Percentiles rank a stretch among this genome's conserved stretches.
These are phyloP conservation scores for Amazona guildingii DNA, from an alignment of 2,113 vertebrate species.

Conservation along the genomic window DNA sequence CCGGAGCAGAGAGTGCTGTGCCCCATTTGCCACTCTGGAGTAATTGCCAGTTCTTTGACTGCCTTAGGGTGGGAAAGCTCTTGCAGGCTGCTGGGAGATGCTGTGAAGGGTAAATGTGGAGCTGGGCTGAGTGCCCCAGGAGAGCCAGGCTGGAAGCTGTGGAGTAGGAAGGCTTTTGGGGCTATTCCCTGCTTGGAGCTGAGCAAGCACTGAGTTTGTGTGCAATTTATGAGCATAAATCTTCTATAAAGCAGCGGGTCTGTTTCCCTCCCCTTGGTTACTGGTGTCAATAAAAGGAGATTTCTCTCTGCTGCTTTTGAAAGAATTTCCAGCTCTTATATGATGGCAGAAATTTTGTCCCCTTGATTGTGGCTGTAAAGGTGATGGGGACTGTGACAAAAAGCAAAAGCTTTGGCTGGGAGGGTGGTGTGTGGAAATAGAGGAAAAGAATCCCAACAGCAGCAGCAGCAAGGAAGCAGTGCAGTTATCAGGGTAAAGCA, in stretches of 20 bases:
- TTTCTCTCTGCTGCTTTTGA: neutral
- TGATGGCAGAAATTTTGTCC: neutral
- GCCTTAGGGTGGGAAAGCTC: neutral
- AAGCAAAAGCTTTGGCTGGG: neutral
- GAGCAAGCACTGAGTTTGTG: neutral
- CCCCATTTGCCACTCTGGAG: neutral
- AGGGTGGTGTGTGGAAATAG: neutral
- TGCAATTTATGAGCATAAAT: neutral
- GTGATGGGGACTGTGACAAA: neutral
- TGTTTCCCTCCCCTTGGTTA: neutral
- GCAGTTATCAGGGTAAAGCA: neutral
- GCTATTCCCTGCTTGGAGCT: neutral
- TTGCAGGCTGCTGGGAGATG: neutral
- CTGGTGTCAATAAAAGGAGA: neutral
- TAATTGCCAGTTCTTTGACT: neutral
- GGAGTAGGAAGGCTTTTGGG: neutral
- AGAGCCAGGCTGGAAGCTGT: neutral
- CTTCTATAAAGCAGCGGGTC: neutral
- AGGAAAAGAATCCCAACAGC: neutral
- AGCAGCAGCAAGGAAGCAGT: neutral
- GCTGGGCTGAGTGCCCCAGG: neutral
- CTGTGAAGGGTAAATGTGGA: neutral
- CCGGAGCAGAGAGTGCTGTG: accelerated
- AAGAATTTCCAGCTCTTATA: neutral
- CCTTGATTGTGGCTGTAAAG: neutral